Evolutionary conservation across 2,113 vertebrate species (phyloP), one percentile per base, ranked within the genome.

Genomic region (Toxotes chatareus): DNA sequence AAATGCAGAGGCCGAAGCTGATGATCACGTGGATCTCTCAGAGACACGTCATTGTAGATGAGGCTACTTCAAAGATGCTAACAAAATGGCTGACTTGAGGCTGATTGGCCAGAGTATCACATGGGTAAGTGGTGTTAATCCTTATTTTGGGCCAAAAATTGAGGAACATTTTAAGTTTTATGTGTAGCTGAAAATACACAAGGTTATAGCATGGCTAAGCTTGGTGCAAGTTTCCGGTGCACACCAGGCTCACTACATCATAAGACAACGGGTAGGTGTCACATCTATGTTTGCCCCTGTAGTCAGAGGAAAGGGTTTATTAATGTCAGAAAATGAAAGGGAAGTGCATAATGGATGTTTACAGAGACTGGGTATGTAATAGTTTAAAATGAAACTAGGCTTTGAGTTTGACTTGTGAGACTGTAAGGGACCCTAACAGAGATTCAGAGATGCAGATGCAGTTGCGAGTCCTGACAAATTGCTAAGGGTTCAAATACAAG

Each of bases 401-500:
- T 32, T 59, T 62, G 23, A 19, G 49, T 73, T 42, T 68, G 72
- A 76, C 64, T 80, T 59, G 71, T 47, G 31, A 76, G 79, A 56
- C 17, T 80, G 55, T 71, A 34, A 65, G 56, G 75, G 70, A 60
- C 74, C 47, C 32, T 60, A 63, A 91, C 62, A 90, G 81, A 27
- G 27, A 27, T 27, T 1, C 27, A 91, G 79, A 27, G 27, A 27
- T 27, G 27, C 27, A 91, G 79, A 83, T 47, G 38, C 55, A 42
- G 57, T 75, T 88, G 78, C 83, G 82, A 80, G 77, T 71, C 73
- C 78, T 82, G 76, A 91, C 74, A 83, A 91, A 88, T 73, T 49
- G 71, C 83, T 56, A 21, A 61, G 66, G 86, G 92, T 94, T 93
- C 92, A 92, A 89, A 86, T 40, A 84, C 67, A 90, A 94, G 89